Base-by-base conservation (phyloP, 2,888 invertebrate genomes). In the Apamea crenata region DNA sequence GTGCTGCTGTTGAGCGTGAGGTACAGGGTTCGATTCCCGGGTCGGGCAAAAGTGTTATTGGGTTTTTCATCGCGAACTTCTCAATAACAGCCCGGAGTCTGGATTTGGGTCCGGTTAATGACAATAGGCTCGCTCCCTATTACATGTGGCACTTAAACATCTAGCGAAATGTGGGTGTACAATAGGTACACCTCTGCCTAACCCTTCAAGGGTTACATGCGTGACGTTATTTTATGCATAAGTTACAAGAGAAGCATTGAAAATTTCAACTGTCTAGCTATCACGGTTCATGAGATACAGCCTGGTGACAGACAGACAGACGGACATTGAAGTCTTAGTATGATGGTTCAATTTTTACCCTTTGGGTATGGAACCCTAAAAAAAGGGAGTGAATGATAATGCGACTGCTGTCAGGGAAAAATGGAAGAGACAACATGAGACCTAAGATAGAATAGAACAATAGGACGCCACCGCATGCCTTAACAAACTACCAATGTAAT, bases 391-490 rank as follows among this genome's bases (percentile, higher is more conserved):
- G 47, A 47, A 29, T 47, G 18, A 29, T 44, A 29, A 50, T 50
- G 29, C 21, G 8, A 67, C n/a, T 16, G 59, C 4, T 21, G 10
- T n/a, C 2, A 65, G 14, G 2, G 10, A 0, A 36, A 18, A 50
- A 40, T 53, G 21, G 18, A 40, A 74, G 4, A 5, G 16, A 44
- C 44, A 44, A 29, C 29, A 6, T 18, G 40, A 44, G 14, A 70
- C 12, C 10, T 16, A 65, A 80, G 2, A 7, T 36, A 32, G 16
- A 56, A 16, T 0, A 59, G 8, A 81, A 81, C 40, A 66, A 74
- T 63, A 29, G 47, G 66, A 67, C 61, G 74, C 67, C 32, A 71
- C 21, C 61, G 25, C 72, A 53, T 44, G 44, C 32, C 47, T n/a
- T 6, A 75, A 50, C 14, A 71, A 71, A 77, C n/a, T 12, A 47